Evolutionary conservation across 2,113 vertebrate species (phyloP), one percentile per base, ranked within the genome.

Genomic region (Colius striatus): DNA sequence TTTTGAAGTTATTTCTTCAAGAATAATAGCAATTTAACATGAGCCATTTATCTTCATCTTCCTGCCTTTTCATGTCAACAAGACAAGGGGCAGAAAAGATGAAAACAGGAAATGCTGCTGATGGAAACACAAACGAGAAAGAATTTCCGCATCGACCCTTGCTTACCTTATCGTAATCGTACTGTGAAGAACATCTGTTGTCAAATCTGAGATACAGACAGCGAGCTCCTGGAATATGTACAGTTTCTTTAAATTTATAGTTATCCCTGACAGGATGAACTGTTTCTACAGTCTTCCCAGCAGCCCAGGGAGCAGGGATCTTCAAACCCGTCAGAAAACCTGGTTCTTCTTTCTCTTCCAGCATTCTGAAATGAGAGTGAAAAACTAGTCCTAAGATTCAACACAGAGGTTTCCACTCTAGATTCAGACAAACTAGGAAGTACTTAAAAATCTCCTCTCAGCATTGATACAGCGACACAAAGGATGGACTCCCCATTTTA

Each of bases 161-260:
- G 68, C 95, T 96, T 97, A 99, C 99, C 99, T 99, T 99, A 95
- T 99, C 99, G 12, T 99, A 99, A 94, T 99, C 99, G 34, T 99
- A 99, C n/a, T 99, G 99, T 5, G 99, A 99, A 63, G 99, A 99
- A 95, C 99, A 99, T 93, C 99, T 98, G 89, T 98, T 99, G 93
- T 99, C 99, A 94, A 99, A 99, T 95, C 99, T 98, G 74, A 99
- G 99, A 85, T 99, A 99, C 23, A 99, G 97, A 93, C 99, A 99
- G 77, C 99, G 99, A 23, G 99, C 99, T 94, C 99, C 99, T 26
- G 99, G 99, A 85, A 99, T 99, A 89, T 99, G 99, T 14, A 99
- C 99, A 2, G 99, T 99, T 94, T 99, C 99, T 94, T 99, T 99
- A 97, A 99, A 99, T 72, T 99, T 99, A 91, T 99, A 99, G 94